phyloP scores from a whole-genome alignment of 1,140 invertebrate species.

The Papilio machaon region DNA sequence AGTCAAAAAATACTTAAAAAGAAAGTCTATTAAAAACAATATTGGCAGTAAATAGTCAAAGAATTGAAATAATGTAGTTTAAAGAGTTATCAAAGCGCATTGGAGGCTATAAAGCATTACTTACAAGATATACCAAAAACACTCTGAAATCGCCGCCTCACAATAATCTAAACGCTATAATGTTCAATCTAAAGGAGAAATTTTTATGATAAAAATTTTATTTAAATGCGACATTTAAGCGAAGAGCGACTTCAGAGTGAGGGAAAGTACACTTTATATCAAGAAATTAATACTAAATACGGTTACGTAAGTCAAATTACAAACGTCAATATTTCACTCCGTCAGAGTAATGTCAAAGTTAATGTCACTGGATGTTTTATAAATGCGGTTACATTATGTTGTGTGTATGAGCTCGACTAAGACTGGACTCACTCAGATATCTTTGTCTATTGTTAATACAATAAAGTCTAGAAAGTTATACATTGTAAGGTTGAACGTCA shows the following conservation, averaged over 20 bases:
- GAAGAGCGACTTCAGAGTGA: constrained; percentile 54
- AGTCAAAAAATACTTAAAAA: constrained; percentile 59
- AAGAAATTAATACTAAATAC: constrained; percentile 68
- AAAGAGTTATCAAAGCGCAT: constrained; percentile 71
- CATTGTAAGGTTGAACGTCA: constrained; percentile 63
- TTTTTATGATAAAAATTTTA: constrained; percentile 57
- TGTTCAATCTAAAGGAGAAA: constrained; percentile 63
- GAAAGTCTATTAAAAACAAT: constrained; percentile 68
- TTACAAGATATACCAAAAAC: constrained; percentile 60
- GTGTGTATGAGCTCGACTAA: constrained; percentile 25
- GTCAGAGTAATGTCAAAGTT: constrained; percentile 55
- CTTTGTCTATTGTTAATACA: constrained; percentile 70
- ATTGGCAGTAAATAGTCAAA: constrained; percentile 77
- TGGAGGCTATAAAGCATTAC: constrained; percentile 76
- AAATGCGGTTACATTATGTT: constrained; percentile 68
- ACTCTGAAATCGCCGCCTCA: constrained; percentile 47
- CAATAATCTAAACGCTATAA: constrained; percentile 50
- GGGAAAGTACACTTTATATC: constrained; percentile 63
- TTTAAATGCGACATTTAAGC: constrained; percentile 57
- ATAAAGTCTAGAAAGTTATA: constrained; percentile 58
- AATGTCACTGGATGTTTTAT: constrained; percentile 50
- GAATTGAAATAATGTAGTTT: constrained; percentile 55
- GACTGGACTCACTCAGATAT: not conserved
- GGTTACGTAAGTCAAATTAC: constrained; percentile 68
- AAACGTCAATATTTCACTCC: constrained; percentile 43